These are phyloP conservation scores for Acanthopagrus latus DNA, from an alignment of 2,797 vertebrate genomes.

Conservation along the genomic window DNA sequence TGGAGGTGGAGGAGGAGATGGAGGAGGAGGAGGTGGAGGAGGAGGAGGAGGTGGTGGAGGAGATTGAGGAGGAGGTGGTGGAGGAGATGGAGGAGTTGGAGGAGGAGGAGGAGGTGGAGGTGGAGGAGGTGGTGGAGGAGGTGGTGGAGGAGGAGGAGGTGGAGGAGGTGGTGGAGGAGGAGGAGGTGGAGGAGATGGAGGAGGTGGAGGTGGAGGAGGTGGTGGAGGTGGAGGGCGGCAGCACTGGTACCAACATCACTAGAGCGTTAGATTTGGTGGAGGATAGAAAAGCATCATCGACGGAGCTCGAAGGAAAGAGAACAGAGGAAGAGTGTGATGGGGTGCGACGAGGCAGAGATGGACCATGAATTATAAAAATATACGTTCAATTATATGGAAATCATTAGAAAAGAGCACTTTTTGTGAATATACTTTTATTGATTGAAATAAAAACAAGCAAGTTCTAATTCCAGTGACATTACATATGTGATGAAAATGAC, in stretches of 20 bases:
- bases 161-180: no score
- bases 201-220: no score
- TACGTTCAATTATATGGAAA: slow-evolving; percentile 45
- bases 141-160: neutral
- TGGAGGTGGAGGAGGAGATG: neutral
- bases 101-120: no score
- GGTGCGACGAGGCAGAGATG: slow-evolving; percentile 26
- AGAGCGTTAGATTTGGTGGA: slow-evolving; percentile 75
- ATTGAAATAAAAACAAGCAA: slow-evolving; percentile 34
- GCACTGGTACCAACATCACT: slow-evolving; percentile 54
- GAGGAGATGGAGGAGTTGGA: no score
- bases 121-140: neutral
- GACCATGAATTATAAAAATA: slow-evolving; percentile 33
- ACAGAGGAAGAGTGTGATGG: slow-evolving; percentile 38
- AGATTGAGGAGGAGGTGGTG: neutral
- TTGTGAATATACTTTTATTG: slow-evolving; percentile 64
- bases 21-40: no score
- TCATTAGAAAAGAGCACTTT: slow-evolving; percentile 24
- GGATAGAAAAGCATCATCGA: slow-evolving; percentile 60
- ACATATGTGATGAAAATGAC: slow-evolving; percentile 10
- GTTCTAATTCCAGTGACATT: slow-evolving; percentile 26
- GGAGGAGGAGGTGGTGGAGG: no score
- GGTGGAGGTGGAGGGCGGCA: slow-evolving; percentile 38
- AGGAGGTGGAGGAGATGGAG: no score
- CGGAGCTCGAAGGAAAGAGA: slow-evolving; percentile 49